phyloP scores from a whole-genome alignment of 2,797 vertebrate species.

The Takifugu rubripes region DNA sequence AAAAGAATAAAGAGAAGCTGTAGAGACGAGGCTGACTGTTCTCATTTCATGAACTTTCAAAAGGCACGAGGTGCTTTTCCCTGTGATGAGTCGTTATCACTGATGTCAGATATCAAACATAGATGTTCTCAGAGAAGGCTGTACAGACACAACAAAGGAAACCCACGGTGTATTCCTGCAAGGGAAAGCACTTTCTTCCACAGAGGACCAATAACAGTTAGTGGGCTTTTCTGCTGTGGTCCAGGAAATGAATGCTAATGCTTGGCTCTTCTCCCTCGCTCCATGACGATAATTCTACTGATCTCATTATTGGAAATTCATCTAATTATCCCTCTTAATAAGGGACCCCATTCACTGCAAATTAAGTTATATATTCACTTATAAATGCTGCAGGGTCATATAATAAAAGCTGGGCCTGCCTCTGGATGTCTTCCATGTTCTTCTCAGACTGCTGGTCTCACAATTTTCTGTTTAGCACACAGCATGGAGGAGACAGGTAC shows the following conservation, averaged over 20 bases:
- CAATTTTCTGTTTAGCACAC: constrained; percentile 24
- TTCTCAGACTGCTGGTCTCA: constrained; percentile 11
- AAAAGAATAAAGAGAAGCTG: constrained; percentile 35
- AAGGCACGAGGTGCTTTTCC: constrained; percentile 17
- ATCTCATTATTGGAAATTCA: constrained; percentile 57
- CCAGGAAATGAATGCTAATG: constrained; percentile 25
- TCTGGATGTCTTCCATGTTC: too few species aligned
- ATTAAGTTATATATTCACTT: constrained; percentile 10
- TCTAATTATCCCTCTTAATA: constrained; percentile 57
- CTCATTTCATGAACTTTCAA: constrained; percentile 36
- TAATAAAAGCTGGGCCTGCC: too few species aligned
- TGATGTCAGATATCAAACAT: constrained; percentile 54
- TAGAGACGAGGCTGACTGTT: constrained; percentile 25
- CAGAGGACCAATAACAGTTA: constrained; percentile 21
- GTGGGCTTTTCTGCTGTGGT: constrained; percentile 52
- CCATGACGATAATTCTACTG: constrained; percentile 54
- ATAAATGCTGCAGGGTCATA: too few species aligned
- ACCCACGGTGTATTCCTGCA: constrained; percentile 8
- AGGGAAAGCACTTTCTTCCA: constrained; percentile 25
- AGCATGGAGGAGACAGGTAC: constrained; percentile 14
- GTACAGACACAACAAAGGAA: constrained; percentile 35
- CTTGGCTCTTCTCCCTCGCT: neutral
- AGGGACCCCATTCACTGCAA: constrained; percentile 33
- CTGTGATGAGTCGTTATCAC: constrained; percentile 53
- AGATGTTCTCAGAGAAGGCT: constrained; percentile 27